Evolutionary conservation across 2,888 invertebrate genomes (phyloP).

Genomic region (Euzophera pinguis): DNA sequence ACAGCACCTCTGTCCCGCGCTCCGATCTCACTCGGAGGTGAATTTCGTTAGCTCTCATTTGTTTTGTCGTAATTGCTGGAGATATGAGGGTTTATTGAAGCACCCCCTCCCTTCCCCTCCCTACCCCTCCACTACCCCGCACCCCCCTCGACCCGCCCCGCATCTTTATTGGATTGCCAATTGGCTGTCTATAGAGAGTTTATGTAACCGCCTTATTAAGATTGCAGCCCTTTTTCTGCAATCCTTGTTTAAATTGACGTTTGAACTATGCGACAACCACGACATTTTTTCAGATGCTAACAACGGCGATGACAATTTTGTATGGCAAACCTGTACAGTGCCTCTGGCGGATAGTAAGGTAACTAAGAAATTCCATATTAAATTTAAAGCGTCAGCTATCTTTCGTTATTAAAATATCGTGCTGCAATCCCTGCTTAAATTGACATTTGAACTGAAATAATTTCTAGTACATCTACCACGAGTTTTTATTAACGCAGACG

Average conservation of each 20-base stretch:
- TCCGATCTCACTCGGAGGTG: constrained; percentile 60
- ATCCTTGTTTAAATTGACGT: background rate
- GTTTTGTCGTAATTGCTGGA: constrained; percentile 74
- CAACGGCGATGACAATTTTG: too few relatives aligned
- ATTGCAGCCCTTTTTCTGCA: constrained; percentile 24
- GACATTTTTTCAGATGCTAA: too few relatives aligned
- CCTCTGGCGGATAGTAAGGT: too few relatives aligned
- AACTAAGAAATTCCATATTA: too few relatives aligned
- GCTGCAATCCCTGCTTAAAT: too few relatives aligned
- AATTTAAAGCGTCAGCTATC: too few relatives aligned
- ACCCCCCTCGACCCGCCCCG: constrained; percentile 27
- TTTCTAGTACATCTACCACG: too few relatives aligned
- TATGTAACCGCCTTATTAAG: constrained; percentile 56
- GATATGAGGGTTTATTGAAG: constrained; percentile 63
- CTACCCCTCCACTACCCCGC: constrained; percentile 16
- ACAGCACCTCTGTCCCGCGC: constrained; percentile 26
- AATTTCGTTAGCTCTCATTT: constrained; percentile 76
- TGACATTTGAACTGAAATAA: too few relatives aligned
- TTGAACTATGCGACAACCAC: too few relatives aligned
- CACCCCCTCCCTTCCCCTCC: constrained; percentile 25
- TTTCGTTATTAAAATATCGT: too few relatives aligned
- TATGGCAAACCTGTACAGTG: too few relatives aligned
- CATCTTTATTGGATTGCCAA: constrained; percentile 63
- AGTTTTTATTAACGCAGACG: too few relatives aligned
- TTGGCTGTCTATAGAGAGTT: constrained; percentile 51